A percentile compares a stretch with the other conserved stretches of the same genome.
These are phyloP conservation scores for Leptobrachium leishanense DNA, from an alignment of 2,113 vertebrate species.

Conservation along the genomic window DNA sequence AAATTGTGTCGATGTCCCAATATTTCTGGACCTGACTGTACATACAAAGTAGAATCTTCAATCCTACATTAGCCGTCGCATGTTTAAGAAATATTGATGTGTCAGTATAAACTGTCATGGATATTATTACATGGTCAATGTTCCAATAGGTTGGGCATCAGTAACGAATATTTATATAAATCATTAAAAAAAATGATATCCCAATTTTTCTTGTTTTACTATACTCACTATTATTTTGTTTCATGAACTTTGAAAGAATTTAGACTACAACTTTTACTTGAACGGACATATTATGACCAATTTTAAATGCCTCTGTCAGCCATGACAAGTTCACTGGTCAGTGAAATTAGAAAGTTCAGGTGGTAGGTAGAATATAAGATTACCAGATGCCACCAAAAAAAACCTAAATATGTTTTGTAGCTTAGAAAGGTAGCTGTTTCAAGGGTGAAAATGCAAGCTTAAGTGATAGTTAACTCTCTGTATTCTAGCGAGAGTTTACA, in stretches of 20 bases:
- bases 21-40: no score
- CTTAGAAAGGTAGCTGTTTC: not conserved
- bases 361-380: constrained; percentile 36
- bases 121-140: no score
- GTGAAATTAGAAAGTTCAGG: constrained; percentile 39
- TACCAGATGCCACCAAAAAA: constrained; percentile 23
- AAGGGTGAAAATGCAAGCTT: not conserved
- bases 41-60: no score
- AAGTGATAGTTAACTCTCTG: not conserved
- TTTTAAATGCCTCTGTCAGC: constrained; percentile 32
- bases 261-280: constrained; percentile 5
- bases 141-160: no score
- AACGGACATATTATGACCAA: constrained; percentile 11
- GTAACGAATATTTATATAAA: no score
- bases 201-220: no score
- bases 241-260: constrained; percentile 6
- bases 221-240: not conserved
- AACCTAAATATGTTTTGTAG: not conserved
- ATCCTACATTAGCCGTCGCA: no score
- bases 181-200: no score
- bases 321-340: constrained; percentile 32
- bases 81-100: no score
- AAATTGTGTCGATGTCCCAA: no score
- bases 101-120: no score
- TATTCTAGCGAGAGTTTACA: not conserved